Conservation (phyloP, 2,113 vertebrate species). For the Gracilinanus agilis region DNA sequence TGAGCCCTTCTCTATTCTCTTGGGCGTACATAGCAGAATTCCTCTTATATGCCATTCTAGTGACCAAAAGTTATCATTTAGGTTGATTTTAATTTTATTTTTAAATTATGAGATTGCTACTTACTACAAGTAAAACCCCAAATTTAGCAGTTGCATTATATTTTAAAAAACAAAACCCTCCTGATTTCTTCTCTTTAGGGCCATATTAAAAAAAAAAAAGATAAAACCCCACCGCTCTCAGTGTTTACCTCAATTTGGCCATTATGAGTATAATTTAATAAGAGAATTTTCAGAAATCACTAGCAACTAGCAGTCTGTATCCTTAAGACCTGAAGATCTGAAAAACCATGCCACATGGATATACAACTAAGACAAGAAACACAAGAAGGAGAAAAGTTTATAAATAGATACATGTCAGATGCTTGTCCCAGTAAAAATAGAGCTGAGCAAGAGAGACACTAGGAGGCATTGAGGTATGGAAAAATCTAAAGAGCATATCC, state of each 20-base stretch:
- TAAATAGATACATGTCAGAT: background rate
- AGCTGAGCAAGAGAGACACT: background rate
- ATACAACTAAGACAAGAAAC: background rate
- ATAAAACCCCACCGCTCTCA: background rate
- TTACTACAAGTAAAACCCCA: background rate
- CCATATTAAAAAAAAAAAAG: background rate
- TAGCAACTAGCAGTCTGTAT: background rate
- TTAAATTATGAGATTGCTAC: background rate
- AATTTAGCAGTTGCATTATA: background rate
- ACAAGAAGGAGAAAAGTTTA: slow-evolving; percentile 1
- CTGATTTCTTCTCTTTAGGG: background rate
- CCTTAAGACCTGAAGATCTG: background rate
- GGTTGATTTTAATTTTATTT: background rate
- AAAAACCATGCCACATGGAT: background rate
- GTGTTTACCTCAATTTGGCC: background rate
- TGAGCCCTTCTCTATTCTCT: background rate
- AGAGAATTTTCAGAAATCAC: background rate
- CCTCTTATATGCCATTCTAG: background rate
- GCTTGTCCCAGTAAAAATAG: background rate
- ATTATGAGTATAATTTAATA: background rate
- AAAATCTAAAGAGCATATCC: background rate
- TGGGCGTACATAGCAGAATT: background rate
- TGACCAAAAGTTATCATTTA: background rate
- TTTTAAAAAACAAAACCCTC: background rate
- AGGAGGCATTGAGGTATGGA: background rate